These are phyloP conservation scores for Terebella lapidaria DNA, from an alignment of 2,888 invertebrate species.

Conservation along the genomic window DNA sequence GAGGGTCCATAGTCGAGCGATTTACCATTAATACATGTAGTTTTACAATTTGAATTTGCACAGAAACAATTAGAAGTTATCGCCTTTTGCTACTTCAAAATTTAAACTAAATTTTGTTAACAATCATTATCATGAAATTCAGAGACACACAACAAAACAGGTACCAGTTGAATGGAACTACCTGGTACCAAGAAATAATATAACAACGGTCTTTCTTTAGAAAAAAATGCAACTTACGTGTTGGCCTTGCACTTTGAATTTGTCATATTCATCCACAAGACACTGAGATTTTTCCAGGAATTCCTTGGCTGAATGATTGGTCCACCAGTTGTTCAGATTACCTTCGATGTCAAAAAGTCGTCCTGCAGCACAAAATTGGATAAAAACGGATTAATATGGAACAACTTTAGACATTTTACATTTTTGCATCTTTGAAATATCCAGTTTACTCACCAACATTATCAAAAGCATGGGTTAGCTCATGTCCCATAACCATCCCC, in stretches of 20 bases:
- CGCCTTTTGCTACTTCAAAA: too few relatives aligned
- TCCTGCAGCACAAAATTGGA: constrained; percentile 28
- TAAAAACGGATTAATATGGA: not conserved
- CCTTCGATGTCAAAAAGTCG: constrained; percentile 46
- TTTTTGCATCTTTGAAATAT: too few relatives aligned
- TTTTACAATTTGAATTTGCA: too few relatives aligned
- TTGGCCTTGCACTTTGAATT: constrained; percentile 63
- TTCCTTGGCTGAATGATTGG: constrained; percentile 32
- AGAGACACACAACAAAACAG: too few relatives aligned
- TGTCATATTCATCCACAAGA: constrained; percentile 68
- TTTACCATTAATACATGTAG: too few relatives aligned
- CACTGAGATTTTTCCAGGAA: constrained; percentile 42
- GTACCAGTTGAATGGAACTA: too few relatives aligned
- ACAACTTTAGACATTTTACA: not conserved
- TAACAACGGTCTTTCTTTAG: too few relatives aligned
- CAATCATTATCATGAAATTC: too few relatives aligned
- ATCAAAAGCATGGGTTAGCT: constrained; percentile 49
- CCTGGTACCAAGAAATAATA: too few relatives aligned
- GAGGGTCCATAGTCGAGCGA: too few relatives aligned
- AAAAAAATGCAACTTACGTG: constrained; percentile 32
- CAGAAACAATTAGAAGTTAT: too few relatives aligned
- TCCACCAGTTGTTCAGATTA: constrained; percentile 49
- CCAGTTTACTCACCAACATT: constrained; percentile 31
- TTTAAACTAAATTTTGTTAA: too few relatives aligned
- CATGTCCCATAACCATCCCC: constrained; percentile 47